Base-by-base conservation (phyloP, 2,797 vertebrate species). In the Trachurus trachurus region DNA sequence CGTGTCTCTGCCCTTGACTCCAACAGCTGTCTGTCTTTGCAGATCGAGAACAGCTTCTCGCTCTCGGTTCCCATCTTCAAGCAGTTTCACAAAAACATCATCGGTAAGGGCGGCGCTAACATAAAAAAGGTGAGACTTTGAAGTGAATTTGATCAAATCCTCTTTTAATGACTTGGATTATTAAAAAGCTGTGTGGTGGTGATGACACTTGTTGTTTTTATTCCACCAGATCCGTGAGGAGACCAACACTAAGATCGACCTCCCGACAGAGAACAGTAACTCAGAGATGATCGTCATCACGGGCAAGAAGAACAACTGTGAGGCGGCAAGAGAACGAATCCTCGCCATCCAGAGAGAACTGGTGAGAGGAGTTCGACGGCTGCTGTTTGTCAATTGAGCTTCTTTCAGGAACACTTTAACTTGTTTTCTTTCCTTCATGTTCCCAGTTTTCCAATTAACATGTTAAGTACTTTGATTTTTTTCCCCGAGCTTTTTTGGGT, bases 1-100 rank as follows among this genome's bases (percentile, higher is more conserved):
- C 0, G 7, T 7, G 17, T 49, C 29, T 54, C 26, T n/a, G 15
- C 37, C 6, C 29, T 29, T 26, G 1, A 17, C 62, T n/a, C 78
- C 31, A 0, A 57, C 60, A 6, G 15, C 16, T 58, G 42, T 68
- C 29, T 67, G 11, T 71, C 34, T 66, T 37, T 62, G 21, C 53
- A 97, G 96, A 95, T 96, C 29, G 96, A 96, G 80, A 96, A 94
- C 67, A 97, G 93, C 84, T 96, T 93, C 90, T 96, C 94, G 11
- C 93, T 97, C 80, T 95, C 94, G 0, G 92, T 97, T 39, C 94
- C 96, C 52, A 94, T 97, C 85, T 96, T 95, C 59, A 97, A 97
- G 87, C 95, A 96, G 84, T 96, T 96, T 82, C 96, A 97, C 91
- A 97, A 96, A 90, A 96, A 96, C 89, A 96, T 97, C 5, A 96